Base-by-base conservation (phyloP, 2,888 invertebrate genomes). In the Labia minor region DNA sequence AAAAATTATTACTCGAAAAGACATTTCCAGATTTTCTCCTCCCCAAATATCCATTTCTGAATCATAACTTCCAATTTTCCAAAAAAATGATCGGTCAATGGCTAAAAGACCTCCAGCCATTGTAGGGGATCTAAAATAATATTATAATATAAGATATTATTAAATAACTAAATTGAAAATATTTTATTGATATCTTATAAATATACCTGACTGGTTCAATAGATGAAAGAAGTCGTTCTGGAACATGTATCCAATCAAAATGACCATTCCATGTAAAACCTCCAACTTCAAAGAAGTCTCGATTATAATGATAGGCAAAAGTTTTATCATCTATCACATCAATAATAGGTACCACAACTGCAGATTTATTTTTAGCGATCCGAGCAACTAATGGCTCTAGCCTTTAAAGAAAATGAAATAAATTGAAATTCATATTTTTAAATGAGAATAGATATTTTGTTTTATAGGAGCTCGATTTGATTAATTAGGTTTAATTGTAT, bases 81-180 rank as follows among this genome's bases (percentile, higher is more conserved):
- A 98, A 80, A 95, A 98, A 79, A 93, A 98, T 66, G 88, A 84
- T 66, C 93, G 83, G 72, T 92, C 88, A 66, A 95, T 95, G 0
- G 96, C 98, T 80, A 98, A 95, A 68, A 98, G 78, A 0, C 97
- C 98, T 0, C 98, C 97, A n/a, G 97, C 96, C 97, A 97, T 98
- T 0, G 97, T 98, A 0, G 98, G 97, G 0, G 95, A 90, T 73
- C 83, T 80, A 69, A 1, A n/a, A n/a, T n/a, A n/a, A n/a, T n/a
- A n/a, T n/a, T n/a, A n/a, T n/a, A n/a, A n/a, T n/a, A n/a, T n/a
- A 33, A 33, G 33, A 33, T 33, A 33, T 8, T 8, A 8, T 33
- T 33, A 33, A 33, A 33, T 33, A 33, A 33, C 6, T 8, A 33
- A 33, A 33, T n/a, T n/a, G n/a, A n/a, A n/a, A n/a, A n/a, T n/a